Percentiles rank a stretch among this genome's conserved stretches.
phyloP scores from a whole-genome alignment of 2,888 invertebrate species.

The Drosophila flavopinicola region DNA sequence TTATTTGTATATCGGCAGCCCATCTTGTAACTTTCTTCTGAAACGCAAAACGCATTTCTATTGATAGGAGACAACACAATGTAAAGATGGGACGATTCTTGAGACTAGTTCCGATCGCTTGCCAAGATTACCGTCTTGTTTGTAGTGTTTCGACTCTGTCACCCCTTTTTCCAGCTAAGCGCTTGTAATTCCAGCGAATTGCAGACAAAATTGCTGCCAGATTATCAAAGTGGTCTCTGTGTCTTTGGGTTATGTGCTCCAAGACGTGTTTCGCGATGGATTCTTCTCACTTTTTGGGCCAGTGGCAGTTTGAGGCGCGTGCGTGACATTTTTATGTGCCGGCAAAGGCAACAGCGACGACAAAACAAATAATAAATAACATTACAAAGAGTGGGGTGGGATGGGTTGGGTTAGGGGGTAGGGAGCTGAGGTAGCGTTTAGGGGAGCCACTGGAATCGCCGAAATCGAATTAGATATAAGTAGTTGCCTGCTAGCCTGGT shows the following conservation, averaged over 20 bases:
- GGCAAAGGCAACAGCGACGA: constrained; percentile 45
- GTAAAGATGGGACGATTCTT: background rate
- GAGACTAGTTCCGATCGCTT: constrained; percentile 4
- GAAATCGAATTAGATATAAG: constrained; percentile 72
- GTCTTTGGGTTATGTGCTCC: constrained; percentile 11
- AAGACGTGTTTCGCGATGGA: constrained; percentile 46
- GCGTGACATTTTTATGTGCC: constrained; percentile 66
- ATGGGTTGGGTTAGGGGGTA: too few relatives aligned
- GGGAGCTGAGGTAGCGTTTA: constrained; percentile 18
- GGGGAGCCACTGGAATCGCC: constrained; percentile 16
- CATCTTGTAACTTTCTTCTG: background rate
- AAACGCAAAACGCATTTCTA: background rate
- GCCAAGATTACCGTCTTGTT: background rate
- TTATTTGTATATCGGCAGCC: too few relatives aligned
- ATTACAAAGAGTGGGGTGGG: constrained; percentile 24
- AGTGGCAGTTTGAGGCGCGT: constrained; percentile 39
- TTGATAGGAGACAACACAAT: background rate
- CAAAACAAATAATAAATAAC: constrained; percentile 75
- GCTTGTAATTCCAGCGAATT: constrained; percentile 40
- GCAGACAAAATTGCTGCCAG: constrained; percentile 27
- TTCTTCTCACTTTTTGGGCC: constrained; percentile 37
- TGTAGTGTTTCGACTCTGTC: background rate
- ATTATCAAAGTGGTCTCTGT: constrained; percentile 34
- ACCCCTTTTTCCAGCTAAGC: constrained; percentile 48
- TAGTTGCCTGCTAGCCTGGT: constrained; percentile 42